Percentiles rank a stretch among this genome's conserved stretches.
Conservation (phyloP, 2,113 vertebrate genomes). For the Irena cyanogastra region DNA sequence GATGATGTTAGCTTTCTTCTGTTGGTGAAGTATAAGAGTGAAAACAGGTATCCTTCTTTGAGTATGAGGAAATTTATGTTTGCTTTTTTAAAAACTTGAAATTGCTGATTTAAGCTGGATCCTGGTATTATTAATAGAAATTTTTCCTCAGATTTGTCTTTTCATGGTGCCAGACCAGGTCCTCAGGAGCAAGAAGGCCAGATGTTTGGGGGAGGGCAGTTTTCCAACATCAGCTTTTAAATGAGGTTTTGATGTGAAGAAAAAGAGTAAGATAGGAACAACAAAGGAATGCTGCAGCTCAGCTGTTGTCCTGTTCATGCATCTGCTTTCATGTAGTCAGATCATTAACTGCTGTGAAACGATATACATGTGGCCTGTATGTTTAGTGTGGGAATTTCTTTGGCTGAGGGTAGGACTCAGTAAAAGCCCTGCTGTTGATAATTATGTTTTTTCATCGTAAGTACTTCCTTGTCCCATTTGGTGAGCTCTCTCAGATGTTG, state of each 20-base stretch:
- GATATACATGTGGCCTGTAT: neutral
- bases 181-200: neutral
- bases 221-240: constrained; percentile 2
- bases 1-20: neutral
- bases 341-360: constrained; percentile 36
- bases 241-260: neutral
- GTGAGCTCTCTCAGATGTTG: constrained; percentile 49
- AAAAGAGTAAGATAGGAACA: neutral
- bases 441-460: constrained; percentile 17
- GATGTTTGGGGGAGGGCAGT: neutral
- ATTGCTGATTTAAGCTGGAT: neutral
- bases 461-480: constrained; percentile 30
- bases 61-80: neutral
- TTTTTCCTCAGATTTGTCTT: neutral
- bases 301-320: constrained; percentile 26
- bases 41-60: neutral
- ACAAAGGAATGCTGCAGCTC: constrained; percentile 4
- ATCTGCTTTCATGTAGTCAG: constrained; percentile 20
- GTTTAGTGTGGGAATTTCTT: constrained; percentile 32
- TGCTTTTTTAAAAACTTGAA: neutral
- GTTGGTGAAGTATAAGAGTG: neutral
- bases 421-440: constrained; percentile 35
- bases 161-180: neutral
- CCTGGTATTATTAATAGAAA: neutral
- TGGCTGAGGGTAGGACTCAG: neutral